Percentiles rank a stretch among this genome's conserved stretches.
phyloP scores from a whole-genome alignment of 2,797 vertebrate genomes.

The Lagodon rhomboides region DNA sequence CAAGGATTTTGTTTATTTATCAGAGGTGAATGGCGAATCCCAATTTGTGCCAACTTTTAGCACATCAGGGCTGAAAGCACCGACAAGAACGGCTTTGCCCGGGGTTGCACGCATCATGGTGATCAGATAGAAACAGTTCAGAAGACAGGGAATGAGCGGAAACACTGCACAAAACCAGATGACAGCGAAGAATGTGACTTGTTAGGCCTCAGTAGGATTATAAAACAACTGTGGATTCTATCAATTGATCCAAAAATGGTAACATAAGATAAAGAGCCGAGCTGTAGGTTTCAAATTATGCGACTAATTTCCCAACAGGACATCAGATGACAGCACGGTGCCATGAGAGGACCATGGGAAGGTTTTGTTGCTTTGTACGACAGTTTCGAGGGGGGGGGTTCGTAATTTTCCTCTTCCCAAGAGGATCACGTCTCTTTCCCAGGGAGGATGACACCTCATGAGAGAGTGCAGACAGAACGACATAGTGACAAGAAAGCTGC shows the following conservation, averaged over 20 bases:
- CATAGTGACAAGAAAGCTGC: conserved; percentile 27
- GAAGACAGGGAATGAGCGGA: conserved; percentile 9
- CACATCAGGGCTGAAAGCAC: background rate
- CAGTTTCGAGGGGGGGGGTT: conserved; percentile 23
- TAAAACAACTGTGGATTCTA: background rate
- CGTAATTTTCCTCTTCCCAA: conserved; percentile 64
- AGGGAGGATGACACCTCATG: conserved; percentile 64
- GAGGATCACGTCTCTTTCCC: conserved; percentile 78
- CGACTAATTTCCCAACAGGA: background rate
- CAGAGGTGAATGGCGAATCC: conserved; percentile 11
- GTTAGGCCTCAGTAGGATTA: background rate
- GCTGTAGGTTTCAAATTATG: background rate
- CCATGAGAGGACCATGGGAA: conserved; percentile 18
- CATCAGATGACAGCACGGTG: conserved; percentile 12
- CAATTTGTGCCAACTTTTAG: conserved; percentile 2
- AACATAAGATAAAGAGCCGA: background rate
- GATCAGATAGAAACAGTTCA: conserved; percentile 30
- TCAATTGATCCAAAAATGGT: background rate
- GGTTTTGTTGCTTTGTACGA: conserved; percentile 23
- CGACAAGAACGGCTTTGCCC: conserved; percentile 44
- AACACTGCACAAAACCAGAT: background rate
- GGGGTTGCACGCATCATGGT: too few relatives aligned
- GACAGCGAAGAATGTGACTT: background rate
- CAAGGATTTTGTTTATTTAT: conserved; percentile 10
- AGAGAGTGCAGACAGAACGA: conserved; percentile 60